A percentile compares a stretch with the other conserved stretches of the same genome.
Evolutionary conservation across 2,888 invertebrate genomes (phyloP).

Genomic region (Chrysopilus asiliformis): DNA sequence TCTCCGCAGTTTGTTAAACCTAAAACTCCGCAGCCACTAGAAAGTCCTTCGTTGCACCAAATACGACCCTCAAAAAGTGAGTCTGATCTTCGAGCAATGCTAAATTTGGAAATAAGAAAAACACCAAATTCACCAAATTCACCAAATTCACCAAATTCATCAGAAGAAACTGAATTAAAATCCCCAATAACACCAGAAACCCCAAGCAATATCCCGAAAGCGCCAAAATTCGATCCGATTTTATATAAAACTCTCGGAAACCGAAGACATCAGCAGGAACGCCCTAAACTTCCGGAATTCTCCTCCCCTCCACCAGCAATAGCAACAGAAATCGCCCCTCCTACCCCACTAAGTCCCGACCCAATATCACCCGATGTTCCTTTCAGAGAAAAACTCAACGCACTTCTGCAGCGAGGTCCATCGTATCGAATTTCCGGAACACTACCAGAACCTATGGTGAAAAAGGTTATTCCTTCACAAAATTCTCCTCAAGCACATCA

Average conservation of each 20-base stretch:
- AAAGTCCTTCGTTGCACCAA: no score
- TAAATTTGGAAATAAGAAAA: slow-evolving; percentile 12
- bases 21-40: no score
- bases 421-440: slow-evolving; percentile 22
- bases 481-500: background rate
- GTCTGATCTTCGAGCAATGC: slow-evolving; percentile 23
- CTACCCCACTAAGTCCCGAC: background rate
- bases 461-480: background rate
- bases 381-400: slow-evolving; percentile 29
- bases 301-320: no score
- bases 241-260: slow-evolving; percentile 28
- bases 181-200: no score
- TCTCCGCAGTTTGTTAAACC: background rate
- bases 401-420: slow-evolving; percentile 27
- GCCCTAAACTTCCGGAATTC: slow-evolving; percentile 21
- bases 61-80: slow-evolving; percentile 33
- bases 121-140: no score
- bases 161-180: no score
- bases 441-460: no score
- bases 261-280: slow-evolving; percentile 16
- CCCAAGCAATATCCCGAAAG: slow-evolving; percentile 24
- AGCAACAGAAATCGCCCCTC: background rate
- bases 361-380: slow-evolving; percentile 14
- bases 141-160: no score
- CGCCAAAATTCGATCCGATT: slow-evolving; percentile 31